Percentiles rank a stretch among this genome's conserved stretches.
Evolutionary conservation across 2,113 vertebrate species (phyloP).

Genomic region (Prionailurus viverrinus): DNA sequence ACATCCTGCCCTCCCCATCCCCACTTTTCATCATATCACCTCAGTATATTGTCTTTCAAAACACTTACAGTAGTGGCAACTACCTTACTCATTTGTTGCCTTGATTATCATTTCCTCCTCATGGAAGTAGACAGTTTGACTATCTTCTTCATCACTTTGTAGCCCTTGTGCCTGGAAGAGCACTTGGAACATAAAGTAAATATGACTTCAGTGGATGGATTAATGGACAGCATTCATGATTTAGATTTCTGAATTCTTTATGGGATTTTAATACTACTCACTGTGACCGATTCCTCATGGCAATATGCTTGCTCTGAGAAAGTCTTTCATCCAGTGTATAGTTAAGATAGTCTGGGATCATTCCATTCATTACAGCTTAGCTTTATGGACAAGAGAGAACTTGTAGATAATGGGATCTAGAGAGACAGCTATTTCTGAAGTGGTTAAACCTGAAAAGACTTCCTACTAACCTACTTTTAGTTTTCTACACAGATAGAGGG

Average conservation of each 20-base stretch:
- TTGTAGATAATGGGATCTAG: neutral
- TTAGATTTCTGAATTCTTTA: neutral
- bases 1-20: rapidly evolving
- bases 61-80: neutral
- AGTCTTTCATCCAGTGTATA: neutral
- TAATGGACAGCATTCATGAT: neutral
- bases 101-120: neutral
- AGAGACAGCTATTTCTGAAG: neutral
- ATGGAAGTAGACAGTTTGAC: neutral
- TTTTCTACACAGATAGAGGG: neutral
- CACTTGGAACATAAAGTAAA: neutral
- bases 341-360: neutral
- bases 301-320: neutral
- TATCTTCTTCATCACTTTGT: neutral
- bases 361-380: conserved; percentile 9
- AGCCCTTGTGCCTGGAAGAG: neutral
- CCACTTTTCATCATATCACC: neutral
- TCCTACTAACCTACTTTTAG: neutral
- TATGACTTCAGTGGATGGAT: neutral
- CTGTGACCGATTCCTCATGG: neutral
- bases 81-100: neutral
- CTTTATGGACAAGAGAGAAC: neutral
- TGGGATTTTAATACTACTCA: neutral
- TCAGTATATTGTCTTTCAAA: neutral
- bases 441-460: neutral